These are phyloP conservation scores for Agonum fuliginosum DNA, from an alignment of 2,888 invertebrate species.

Conservation along the genomic window DNA sequence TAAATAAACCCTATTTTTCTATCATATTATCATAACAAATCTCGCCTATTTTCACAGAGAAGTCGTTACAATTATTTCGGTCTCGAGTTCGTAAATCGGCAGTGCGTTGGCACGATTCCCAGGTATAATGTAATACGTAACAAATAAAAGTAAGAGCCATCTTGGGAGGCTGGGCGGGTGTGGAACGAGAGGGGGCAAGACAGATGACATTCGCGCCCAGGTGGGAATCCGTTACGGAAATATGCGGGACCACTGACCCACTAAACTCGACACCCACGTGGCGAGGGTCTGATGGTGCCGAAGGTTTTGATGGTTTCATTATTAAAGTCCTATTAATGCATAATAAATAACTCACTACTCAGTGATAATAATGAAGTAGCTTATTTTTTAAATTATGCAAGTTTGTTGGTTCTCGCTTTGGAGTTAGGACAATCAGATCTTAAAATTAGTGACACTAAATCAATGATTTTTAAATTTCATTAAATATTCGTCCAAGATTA, in stretches of 20 bases:
- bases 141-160: slow-evolving; percentile 35
- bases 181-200: not conserved
- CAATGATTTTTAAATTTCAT: no score
- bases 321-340: no score
- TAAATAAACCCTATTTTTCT: not conserved
- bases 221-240: slow-evolving; percentile 50
- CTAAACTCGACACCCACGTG: slow-evolving; percentile 25
- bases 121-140: slow-evolving; percentile 57
- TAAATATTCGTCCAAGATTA: no score
- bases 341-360: no score
- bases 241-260: slow-evolving; percentile 57
- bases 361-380: no score
- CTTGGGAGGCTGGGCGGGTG: not conserved
- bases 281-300: not conserved
- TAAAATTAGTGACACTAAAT: no score
- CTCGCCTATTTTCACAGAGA: not conserved
- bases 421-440: not conserved
- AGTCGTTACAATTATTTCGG: slow-evolving; percentile 15
- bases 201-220: slow-evolving; percentile 53
- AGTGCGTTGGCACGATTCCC: slow-evolving; percentile 49
- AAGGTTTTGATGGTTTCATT: not conserved
- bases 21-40: slow-evolving; percentile 19
- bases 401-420: no score
- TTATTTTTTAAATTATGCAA: no score
- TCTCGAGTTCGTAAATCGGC: slow-evolving; percentile 8